phyloP scores from a whole-genome alignment of 2,113 vertebrate genomes.

The Nestor notabilis region DNA sequence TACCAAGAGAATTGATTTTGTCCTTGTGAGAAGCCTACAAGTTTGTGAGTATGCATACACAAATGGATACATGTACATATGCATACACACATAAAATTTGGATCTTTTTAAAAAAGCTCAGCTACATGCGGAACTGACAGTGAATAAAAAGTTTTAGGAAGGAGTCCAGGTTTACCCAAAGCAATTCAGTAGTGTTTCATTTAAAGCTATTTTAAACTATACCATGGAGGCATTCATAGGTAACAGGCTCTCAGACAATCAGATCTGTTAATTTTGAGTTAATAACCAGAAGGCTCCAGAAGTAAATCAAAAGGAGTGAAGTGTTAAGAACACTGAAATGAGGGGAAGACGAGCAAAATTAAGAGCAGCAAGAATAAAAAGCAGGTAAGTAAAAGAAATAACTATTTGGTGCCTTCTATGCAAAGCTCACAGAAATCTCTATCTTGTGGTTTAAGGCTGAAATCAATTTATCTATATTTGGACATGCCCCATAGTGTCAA shows the following conservation, averaged over 20 bases:
- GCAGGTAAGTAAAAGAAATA: constrained; percentile 23
- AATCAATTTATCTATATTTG: constrained; percentile 51
- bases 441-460: not conserved
- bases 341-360: not conserved
- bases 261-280: too few relatives aligned
- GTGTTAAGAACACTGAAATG: not conserved
- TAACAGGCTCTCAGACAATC: not conserved
- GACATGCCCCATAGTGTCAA: not conserved
- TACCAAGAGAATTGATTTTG: not conserved
- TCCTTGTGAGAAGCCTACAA: not conserved
- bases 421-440: constrained; percentile 22
- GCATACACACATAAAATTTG: not conserved
- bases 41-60: not conserved
- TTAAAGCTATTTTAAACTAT: not conserved
- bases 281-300: constrained; percentile 10
- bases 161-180: not conserved
- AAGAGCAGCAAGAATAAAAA: not conserved
- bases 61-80: not conserved
- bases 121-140: not conserved
- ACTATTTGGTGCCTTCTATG: constrained; percentile 18
- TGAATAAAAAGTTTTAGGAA: not conserved
- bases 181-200: not conserved
- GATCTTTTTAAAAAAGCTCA: not conserved
- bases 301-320: constrained; percentile 5
- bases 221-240: not conserved